Evolutionary conservation across 1,140 invertebrate species (phyloP).

Genomic region (Hypsibius dujardini): DNA sequence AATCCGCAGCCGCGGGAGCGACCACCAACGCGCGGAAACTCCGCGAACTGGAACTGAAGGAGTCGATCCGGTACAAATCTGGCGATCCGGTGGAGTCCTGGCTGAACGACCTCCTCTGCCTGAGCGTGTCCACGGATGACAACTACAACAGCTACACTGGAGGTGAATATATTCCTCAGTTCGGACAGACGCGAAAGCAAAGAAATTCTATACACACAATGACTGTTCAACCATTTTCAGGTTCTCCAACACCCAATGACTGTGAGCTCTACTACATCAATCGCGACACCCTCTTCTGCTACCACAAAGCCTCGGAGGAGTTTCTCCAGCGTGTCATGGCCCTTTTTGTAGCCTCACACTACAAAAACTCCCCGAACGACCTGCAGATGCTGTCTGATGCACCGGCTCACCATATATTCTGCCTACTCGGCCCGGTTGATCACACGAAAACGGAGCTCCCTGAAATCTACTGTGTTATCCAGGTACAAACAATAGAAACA

Average conservation of each 20-base stretch:
- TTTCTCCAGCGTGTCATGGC: slow-evolving; percentile 81
- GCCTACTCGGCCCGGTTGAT: slow-evolving; percentile 66
- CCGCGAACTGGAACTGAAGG: slow-evolving; percentile 47
- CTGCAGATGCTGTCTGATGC: slow-evolving; percentile 96
- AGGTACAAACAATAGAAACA: slow-evolving; percentile 37
- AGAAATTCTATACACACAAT: too few relatives aligned
- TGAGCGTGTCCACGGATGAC: slow-evolving; percentile 51
- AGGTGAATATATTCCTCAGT: slow-evolving; percentile 33
- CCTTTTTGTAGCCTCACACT: slow-evolving; percentile 90
- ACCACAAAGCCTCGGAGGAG: slow-evolving; percentile 80
- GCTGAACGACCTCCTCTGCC: slow-evolving; percentile 74
- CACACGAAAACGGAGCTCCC: slow-evolving; percentile 51
- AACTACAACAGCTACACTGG: slow-evolving; percentile 18
- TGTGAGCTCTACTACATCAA: slow-evolving; percentile 66
- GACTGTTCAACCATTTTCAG: slow-evolving; percentile 34
- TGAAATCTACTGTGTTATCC: slow-evolving; percentile 74
- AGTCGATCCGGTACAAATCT: slow-evolving; percentile 80
- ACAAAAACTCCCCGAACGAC: slow-evolving; percentile 98
- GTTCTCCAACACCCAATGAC: slow-evolving; percentile 62
- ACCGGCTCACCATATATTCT: slow-evolving; percentile 91
- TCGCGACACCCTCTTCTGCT: slow-evolving; percentile 86
- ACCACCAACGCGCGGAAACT: slow-evolving; percentile 18
- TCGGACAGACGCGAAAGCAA: slow-evolving; percentile 25
- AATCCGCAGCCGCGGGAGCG: slow-evolving; percentile 28
- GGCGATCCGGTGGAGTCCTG: slow-evolving; percentile 77